phyloP scores from a whole-genome alignment of 2,113 vertebrate genomes.

The Steatornis caripensis region DNA sequence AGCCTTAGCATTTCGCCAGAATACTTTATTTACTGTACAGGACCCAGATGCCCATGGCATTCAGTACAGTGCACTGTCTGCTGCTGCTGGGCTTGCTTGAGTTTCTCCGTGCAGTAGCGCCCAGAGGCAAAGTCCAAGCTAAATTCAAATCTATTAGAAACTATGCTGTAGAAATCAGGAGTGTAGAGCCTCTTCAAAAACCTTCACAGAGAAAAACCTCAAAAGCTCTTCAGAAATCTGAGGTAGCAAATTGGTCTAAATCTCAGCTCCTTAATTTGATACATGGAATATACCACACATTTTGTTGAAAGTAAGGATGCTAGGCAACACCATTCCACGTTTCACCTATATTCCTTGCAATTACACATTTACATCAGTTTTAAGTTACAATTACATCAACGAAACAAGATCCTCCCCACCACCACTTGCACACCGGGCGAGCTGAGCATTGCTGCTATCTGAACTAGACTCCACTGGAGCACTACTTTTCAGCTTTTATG shows the following conservation, averaged over 20 bases:
- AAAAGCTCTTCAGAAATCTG: background rate
- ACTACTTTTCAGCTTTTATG: background rate
- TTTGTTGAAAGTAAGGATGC: background rate
- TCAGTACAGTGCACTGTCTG: background rate
- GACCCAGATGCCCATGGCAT: background rate
- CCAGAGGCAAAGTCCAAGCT: background rate
- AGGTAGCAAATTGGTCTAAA: background rate
- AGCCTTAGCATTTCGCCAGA: background rate
- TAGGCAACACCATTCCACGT: background rate
- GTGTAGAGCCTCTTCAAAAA: accelerated
- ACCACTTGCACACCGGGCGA: accelerated
- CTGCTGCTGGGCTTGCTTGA: background rate
- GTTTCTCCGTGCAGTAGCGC: background rate
- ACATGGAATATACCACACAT: accelerated
- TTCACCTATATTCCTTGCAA: background rate
- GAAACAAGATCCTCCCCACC: background rate
- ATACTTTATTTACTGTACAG: background rate
- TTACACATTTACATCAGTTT: background rate
- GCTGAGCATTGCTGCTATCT: accelerated
- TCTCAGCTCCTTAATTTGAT: background rate
- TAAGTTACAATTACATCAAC: background rate
- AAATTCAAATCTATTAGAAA: background rate
- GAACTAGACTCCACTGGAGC: background rate
- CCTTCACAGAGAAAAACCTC: background rate
- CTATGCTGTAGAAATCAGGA: background rate